Base-by-base conservation (phyloP, 2,113 vertebrate species). In the Lamprotornis superbus region DNA sequence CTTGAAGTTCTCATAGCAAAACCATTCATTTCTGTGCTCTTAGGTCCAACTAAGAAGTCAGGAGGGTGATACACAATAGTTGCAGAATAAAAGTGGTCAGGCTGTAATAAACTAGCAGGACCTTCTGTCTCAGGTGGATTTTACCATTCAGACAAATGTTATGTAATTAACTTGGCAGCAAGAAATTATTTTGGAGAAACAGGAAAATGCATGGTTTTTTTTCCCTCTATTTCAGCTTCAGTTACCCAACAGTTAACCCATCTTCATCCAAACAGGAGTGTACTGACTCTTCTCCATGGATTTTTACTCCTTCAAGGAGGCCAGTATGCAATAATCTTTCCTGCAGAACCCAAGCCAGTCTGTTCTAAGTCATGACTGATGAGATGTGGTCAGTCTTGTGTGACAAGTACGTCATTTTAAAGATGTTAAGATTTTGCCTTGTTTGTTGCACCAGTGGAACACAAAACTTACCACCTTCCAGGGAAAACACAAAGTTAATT, bases 121-220 rank as follows among this genome's bases (percentile, higher is more conserved):
- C 18, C 64, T 67, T 46, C 60, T 46, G 25, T 55, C 44, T 75
- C 56, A 42, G 35, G 20, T 70, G n/a, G 31, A 53, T 88, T 94
- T 92, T 49, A 82, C 22, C 44, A 18, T n/a, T 70, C 39, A 37
- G 13, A 80, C 13, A 77, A 77, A 44, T 14, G 17, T 49, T 75
- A 37, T 6, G 17, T 52, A 65, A 65, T 10, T 12, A 12, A 37
- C 37, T 83, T 73, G 7, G 8, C 59, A 89, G 35, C 31, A 69
- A 69, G 18, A 55, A 40, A 76, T 10, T 0, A 0, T 73, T 60
- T 75, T 46, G 2, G 50, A 80, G 47, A 81, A 89, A 59, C 4
- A n/a, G 57, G 31, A 15, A 89, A 80, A 71, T 4, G 2, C 11
- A 35, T 4, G 0, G 10, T 0, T 10, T 14, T 8, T 8, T 15